Conservation (phyloP, 1,140 invertebrate species). For the Zaprionus ornatus region DNA sequence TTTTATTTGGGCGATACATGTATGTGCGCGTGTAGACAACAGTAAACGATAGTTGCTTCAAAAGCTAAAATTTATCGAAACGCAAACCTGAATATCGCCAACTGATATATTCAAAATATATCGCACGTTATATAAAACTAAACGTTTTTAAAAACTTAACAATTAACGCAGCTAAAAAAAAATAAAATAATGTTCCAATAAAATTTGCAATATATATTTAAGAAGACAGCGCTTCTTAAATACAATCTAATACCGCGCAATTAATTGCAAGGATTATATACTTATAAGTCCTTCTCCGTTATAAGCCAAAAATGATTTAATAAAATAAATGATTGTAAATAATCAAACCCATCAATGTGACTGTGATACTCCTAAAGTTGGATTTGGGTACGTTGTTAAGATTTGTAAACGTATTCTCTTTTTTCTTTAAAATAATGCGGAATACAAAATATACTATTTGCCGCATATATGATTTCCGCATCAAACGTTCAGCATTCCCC, state of each 20-base stretch:
- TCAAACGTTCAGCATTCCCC: neutral
- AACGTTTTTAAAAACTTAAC: neutral
- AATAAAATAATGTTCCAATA: neutral
- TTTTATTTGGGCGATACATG: slow-evolving; percentile 30
- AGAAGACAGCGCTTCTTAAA: too few relatives aligned
- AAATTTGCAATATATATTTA: too few relatives aligned
- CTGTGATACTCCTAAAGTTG: too few relatives aligned
- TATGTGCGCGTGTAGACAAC: neutral
- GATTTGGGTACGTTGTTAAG: too few relatives aligned
- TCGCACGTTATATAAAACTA: neutral
- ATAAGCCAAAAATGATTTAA: too few relatives aligned
- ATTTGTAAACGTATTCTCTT: too few relatives aligned
- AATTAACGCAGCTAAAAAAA: neutral
- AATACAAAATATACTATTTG: neutral
- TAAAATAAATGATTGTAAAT: too few relatives aligned
- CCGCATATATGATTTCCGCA: neutral
- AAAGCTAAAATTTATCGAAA: slow-evolving; percentile 46
- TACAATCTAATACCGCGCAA: too few relatives aligned
- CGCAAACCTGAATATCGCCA: slow-evolving; percentile 2
- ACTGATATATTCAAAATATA: neutral
- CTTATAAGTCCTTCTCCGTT: too few relatives aligned
- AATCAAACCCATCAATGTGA: too few relatives aligned
- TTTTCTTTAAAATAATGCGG: too few relatives aligned
- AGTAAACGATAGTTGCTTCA: slow-evolving; percentile 35
- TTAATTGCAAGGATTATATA: too few relatives aligned